Evolutionary conservation across 1,140 invertebrate species (phyloP).

Genomic region (Monomorium pharaonis): DNA sequence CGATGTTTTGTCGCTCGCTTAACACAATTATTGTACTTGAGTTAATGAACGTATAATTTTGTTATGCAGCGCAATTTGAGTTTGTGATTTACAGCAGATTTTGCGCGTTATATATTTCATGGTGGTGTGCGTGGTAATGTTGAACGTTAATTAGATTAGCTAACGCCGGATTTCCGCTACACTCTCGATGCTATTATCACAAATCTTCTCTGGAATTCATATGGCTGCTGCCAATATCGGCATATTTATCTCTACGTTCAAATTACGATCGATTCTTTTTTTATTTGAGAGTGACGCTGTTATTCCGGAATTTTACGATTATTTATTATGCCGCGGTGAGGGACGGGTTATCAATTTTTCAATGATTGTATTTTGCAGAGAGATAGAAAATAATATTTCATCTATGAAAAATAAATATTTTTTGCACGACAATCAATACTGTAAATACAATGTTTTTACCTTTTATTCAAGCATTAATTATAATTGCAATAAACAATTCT

Average conservation of each 20-base stretch:
- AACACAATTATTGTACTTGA: conserved; percentile 31
- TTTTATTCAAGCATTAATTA: not conserved
- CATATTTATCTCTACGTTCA: not conserved
- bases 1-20: not conserved
- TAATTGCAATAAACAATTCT: not conserved
- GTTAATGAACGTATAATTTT: conserved; percentile 32
- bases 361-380: not conserved
- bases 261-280: conserved; percentile 29
- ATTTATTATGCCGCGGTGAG: not conserved
- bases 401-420: conserved; percentile 6
- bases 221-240: not conserved
- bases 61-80: not conserved
- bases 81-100: conserved; percentile 28
- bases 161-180: conserved; percentile 19
- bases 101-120: conserved; percentile 29
- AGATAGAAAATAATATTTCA: not conserved
- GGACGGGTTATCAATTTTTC: not conserved
- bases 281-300: not conserved
- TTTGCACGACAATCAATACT: not conserved
- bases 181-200: conserved; percentile 37
- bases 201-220: conserved; percentile 11
- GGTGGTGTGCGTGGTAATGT: conserved; percentile 20
- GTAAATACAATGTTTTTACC: not conserved
- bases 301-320: not conserved
- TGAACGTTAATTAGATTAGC: conserved; percentile 50